Percentiles rank a stretch among this genome's conserved stretches.
phyloP scores from a whole-genome alignment of 1,140 invertebrate genomes.

The Coelopa frigida region DNA sequence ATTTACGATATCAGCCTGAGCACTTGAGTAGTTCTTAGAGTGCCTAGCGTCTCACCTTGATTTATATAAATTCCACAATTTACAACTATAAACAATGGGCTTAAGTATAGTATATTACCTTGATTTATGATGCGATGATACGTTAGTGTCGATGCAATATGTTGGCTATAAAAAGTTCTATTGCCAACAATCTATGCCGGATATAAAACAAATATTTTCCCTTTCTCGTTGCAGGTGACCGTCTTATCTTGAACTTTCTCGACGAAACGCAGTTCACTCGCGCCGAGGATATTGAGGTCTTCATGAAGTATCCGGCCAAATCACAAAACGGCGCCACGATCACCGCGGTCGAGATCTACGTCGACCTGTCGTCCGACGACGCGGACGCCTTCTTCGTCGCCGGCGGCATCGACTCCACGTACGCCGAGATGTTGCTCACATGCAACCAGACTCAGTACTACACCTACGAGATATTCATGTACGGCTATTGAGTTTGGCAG shows the following conservation, averaged over 20 bases:
- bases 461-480: constrained; percentile 33
- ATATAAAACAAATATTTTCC: background rate
- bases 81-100: background rate
- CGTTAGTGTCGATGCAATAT: no score
- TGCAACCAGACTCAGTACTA: constrained; percentile 27
- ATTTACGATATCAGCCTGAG: no score
- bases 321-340: constrained; percentile 18
- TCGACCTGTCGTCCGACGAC: constrained; percentile 26
- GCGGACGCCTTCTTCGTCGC: constrained; percentile 23
- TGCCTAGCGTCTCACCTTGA: background rate
- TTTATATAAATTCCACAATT: background rate
- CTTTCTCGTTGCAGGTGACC: constrained; percentile 22
- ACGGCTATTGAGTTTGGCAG: constrained; percentile 33
- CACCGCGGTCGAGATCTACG: constrained; percentile 32
- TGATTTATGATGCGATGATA: no score
- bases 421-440: constrained; percentile 23
- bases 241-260: constrained; percentile 24
- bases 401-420: constrained; percentile 26
- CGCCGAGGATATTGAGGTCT: constrained; percentile 25
- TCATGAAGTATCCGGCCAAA: constrained; percentile 23
- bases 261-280: constrained; percentile 29
- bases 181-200: background rate
- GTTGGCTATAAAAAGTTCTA: no score
- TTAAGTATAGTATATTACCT: background rate
- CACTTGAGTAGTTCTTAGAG: no score